phyloP scores from a whole-genome alignment of 2,888 invertebrate genomes.

The Taenaris catops region DNA sequence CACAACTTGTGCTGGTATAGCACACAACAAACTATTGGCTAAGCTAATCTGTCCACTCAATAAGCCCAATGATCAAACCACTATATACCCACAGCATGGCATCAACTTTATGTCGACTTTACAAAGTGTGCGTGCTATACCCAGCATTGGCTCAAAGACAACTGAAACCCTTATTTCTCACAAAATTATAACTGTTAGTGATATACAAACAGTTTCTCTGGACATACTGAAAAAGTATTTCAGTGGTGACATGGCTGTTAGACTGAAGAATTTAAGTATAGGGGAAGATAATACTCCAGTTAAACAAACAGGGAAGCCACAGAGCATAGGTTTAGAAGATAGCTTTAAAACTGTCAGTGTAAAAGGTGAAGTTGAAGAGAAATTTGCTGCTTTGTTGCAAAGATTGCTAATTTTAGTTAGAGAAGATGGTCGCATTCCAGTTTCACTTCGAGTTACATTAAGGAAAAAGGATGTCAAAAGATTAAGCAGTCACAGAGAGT shows the following conservation, averaged over 20 bases:
- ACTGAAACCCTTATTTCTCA: conserved; percentile 82
- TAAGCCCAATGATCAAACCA: conserved; percentile 92
- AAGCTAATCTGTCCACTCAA: conserved; percentile 86
- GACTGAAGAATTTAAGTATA: conserved; percentile 84
- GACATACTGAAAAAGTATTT: conserved; percentile 82
- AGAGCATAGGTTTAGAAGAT: conserved; percentile 89
- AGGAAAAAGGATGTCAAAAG: conserved; percentile 85
- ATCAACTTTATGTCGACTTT: conserved; percentile 83
- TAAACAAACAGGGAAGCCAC: conserved; percentile 87
- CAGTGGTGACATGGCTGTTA: conserved; percentile 84
- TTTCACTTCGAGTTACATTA: conserved; percentile 86
- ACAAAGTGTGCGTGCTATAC: conserved; percentile 81
- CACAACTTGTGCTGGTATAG: conserved; percentile 90
- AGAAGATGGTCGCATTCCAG: conserved; percentile 89
- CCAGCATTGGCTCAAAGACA: conserved; percentile 88
- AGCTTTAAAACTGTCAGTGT: conserved; percentile 86
- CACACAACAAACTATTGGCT: conserved; percentile 90
- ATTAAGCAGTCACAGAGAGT: conserved; percentile 85
- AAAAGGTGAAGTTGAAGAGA: conserved; percentile 86
- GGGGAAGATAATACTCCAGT: conserved; percentile 88
- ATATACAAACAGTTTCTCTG: conserved; percentile 82
- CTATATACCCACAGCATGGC: conserved; percentile 85
- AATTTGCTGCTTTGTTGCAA: conserved; percentile 83
- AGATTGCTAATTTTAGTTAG: conserved; percentile 85
- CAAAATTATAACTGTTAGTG: conserved; percentile 83